Conservation (phyloP, 2,888 invertebrate genomes). For the Hoplodrina ambigua region DNA sequence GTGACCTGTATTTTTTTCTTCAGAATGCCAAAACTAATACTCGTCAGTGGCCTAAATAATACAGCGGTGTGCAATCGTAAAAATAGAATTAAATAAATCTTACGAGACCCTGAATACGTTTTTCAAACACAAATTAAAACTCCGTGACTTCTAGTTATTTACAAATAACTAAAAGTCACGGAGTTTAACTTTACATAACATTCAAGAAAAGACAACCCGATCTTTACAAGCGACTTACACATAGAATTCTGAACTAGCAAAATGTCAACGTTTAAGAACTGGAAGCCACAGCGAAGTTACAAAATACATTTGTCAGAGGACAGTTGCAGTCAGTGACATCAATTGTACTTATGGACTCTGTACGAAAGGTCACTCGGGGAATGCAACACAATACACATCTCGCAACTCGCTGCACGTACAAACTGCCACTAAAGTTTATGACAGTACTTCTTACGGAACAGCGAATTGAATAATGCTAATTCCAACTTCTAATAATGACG, state of each 20-base stretch:
- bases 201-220: constrained; percentile 10
- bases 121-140: constrained; percentile 12
- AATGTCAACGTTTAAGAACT: constrained; percentile 38
- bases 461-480: constrained; percentile 63
- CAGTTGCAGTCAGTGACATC: constrained; percentile 54
- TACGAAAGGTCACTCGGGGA: constrained; percentile 63
- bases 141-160: not conserved
- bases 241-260: constrained; percentile 36
- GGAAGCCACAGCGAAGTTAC: constrained; percentile 36
- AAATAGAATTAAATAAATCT: not conserved
- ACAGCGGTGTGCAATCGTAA: not conserved
- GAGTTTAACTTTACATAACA: constrained; percentile 6
- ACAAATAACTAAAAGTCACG: too few relatives aligned
- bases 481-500: constrained; percentile 50
- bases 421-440: constrained; percentile 62
- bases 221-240: constrained; percentile 22
- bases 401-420: constrained; percentile 62
- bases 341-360: constrained; percentile 45
- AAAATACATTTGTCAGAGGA: constrained; percentile 52
- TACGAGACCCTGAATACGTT: not conserved
- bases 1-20: not conserved
- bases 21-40: not conserved
- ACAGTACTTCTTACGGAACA: constrained; percentile 34
- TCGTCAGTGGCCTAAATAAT: not conserved
- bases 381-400: constrained; percentile 58